Conservation (phyloP, 1,140 invertebrate species). For the Pseudomyrmex concolor region DNA sequence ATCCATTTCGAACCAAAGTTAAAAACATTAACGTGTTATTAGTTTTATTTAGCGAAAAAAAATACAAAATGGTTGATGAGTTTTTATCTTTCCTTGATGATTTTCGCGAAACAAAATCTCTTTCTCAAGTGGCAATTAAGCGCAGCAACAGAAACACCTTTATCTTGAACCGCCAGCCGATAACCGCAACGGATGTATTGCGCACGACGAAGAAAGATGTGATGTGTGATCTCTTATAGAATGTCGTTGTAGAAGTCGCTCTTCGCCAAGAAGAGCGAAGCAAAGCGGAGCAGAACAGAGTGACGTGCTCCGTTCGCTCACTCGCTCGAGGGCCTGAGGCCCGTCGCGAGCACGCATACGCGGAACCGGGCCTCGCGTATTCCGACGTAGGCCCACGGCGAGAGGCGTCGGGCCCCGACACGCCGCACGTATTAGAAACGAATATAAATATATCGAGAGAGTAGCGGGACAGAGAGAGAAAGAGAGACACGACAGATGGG, state of each 20-base stretch:
- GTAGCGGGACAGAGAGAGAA: slow-evolving; percentile 32
- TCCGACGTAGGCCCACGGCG: slow-evolving; percentile 58
- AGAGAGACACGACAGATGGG: slow-evolving; percentile 50
- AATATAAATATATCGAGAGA: slow-evolving; percentile 81
- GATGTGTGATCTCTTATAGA: slow-evolving; percentile 8
- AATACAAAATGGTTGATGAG: neutral
- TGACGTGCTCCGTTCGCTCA: slow-evolving; percentile 28
- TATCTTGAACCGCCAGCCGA: neutral
- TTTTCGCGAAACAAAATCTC: neutral
- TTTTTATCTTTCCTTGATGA: slow-evolving; percentile 3
- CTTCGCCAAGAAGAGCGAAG: slow-evolving; percentile 11
- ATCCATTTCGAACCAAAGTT: neutral
- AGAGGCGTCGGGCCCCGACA: slow-evolving; percentile 68
- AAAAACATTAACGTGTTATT: slow-evolving; percentile 4
- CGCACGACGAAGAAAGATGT: neutral
- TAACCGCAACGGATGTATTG: slow-evolving; percentile 16
- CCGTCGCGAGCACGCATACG: slow-evolving; percentile 48
- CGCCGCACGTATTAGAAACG: slow-evolving; percentile 79
- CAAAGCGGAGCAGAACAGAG: slow-evolving; percentile 15
- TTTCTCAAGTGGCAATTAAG: slow-evolving; percentile 30
- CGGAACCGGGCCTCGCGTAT: slow-evolving; percentile 37
- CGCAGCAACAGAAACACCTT: slow-evolving; percentile 13
- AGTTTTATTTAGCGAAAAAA: neutral
- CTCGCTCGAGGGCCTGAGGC: slow-evolving; percentile 8
- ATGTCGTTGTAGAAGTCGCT: slow-evolving; percentile 24